A percentile compares a stretch with the other conserved stretches of the same genome.
Conservation (phyloP, 2,797 vertebrate species). For the Neomorphus geoffroyi region DNA sequence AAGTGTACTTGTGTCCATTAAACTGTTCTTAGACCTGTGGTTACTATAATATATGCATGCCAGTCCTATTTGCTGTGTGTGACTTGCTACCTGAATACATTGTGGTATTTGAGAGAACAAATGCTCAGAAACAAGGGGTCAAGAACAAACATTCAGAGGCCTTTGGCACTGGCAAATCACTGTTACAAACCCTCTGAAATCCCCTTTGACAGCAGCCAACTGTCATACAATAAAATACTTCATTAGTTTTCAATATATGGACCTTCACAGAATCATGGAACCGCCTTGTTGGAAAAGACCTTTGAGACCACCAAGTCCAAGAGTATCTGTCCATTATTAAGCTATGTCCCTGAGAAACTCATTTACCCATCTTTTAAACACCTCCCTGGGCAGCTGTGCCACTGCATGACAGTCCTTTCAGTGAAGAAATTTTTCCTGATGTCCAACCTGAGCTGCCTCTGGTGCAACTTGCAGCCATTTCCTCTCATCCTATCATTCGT, state of each 20-base stretch:
- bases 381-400: no score
- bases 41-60: rapidly evolving
- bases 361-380: no score
- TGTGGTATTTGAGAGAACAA: not conserved
- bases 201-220: not conserved
- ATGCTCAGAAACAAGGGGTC: not conserved
- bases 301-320: no score
- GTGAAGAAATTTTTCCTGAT: no score
- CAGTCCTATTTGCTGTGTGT: not conserved
- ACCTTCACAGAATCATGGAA: no score
- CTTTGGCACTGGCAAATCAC: not conserved
- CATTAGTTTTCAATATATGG: rapidly evolving
- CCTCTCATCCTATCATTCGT: no score
- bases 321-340: no score
- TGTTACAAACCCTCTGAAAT: not conserved
- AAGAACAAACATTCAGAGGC: not conserved
- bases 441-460: no score
- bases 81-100: not conserved
- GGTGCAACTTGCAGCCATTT: no score
- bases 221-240: not conserved
- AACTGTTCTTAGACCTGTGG: not conserved
- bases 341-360: no score
- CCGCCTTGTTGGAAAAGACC: no score
- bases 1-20: not conserved
- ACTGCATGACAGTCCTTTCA: no score